Evolutionary conservation across 2,113 vertebrate genomes (phyloP), one percentile per base, ranked within the genome.

Genomic region (Pomatostomus ruficeps): DNA sequence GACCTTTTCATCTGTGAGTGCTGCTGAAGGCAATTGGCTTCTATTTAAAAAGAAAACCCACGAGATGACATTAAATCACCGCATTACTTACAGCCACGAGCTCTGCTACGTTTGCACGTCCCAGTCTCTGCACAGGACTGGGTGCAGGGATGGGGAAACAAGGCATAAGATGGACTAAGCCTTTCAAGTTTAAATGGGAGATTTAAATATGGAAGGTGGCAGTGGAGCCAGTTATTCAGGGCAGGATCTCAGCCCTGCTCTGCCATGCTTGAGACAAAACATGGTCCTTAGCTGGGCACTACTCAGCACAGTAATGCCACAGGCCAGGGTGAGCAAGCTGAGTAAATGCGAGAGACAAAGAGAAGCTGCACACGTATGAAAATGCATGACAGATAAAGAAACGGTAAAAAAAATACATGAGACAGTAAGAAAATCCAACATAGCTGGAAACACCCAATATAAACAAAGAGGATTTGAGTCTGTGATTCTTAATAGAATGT

Each of bases 31-130:
- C 19, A 94, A 6, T 15, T 92, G 45, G 33, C 42, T 70, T 70
- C 51, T 14, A 49, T 58, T 61, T 35, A 45, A 46, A 67, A 86
- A 76, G 59, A 80, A 70, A 76, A 33, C 16, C 6, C 28, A 46
- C 9, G 57, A 76, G 36, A 67, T 23, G 42, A 77, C 59, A 45
- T 66, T 61, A 91, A 89, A 35, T 14, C 54, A 65, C 31, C 5
- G 6, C 42, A 40, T 43, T n/a, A 65, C 63, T 83, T 70, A 65
- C 0, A 0, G 86, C 68, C 33, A 54, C 3, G 10, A 68, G 63
- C 36, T 65, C 42, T 52, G 42, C n/a, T 40, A 8, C 49, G 46
- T 80, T 43, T 57, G 18, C 33, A 35, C 0, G 0, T 29, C 49
- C 38, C 73, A 77, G 58, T 4, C 48, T 51, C 65, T 54, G 20